Evolutionary conservation across 2,797 vertebrate species (phyloP), one percentile per base, ranked within the genome.

Genomic region (Microctenopoma stevenorrisi): DNA sequence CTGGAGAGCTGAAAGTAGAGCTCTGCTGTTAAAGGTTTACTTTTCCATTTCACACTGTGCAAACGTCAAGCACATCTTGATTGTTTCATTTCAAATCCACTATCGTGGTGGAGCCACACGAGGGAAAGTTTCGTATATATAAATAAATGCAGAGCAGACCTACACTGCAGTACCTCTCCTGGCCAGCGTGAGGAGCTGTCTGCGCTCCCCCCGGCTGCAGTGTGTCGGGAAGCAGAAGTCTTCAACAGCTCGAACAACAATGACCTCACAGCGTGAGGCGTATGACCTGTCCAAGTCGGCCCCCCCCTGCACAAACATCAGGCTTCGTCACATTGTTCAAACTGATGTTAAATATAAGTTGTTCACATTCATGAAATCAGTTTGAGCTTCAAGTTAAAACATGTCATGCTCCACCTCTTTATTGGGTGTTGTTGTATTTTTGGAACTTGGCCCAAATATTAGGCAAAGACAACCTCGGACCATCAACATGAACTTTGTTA

Each of bases 121-220:
- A 18, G 18, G 18, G 18, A 18, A 18, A 18, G 18, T 18, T 18
- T 18, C 18, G 18, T 18, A 18, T 18, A 18, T 18, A 18, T 18
- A 18, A 18, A 18, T 18, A 18, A 18, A 18, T 18, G 18, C 18
- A 18, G 40, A 7, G 4, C 35, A 7, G 62, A 3, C 9, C 3
- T 40, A 12, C 9, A 11, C 0, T 50, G 52, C 56, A 76, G 70
- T 85, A 94, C 93, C 93, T 86, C 57, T 86, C 14, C 44, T 76
- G 63, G 93, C 88, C 76, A 94, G 73, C 0, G 43, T 47, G 69
- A 90, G 84, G 68, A 94, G 90, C 55, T 72, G 73, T 79, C 92
- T 82, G 49, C 93, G 90, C 63, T 94, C 93, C 33, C 91, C 93
- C 59, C 93, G 74, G 72, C 93, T 93, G 87, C 92, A 94, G 83